Conservation (phyloP, 1,140 invertebrate species). For the Drosophila parabipectinata region DNA sequence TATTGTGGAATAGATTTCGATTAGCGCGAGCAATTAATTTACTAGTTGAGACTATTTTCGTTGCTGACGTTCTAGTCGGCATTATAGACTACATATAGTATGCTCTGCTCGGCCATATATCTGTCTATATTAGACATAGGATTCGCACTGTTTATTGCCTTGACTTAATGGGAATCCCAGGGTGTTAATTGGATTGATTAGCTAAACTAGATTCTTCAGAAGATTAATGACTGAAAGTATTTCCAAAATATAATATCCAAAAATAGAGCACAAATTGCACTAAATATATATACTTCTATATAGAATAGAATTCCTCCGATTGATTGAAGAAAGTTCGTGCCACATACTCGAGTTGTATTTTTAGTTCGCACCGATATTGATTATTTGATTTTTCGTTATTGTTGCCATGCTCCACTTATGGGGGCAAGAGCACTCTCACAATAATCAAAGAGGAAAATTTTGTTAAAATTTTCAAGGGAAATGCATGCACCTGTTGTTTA, state of each 20-base stretch:
- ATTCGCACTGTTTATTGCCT: conserved; percentile 31
- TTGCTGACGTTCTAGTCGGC: conserved; percentile 56
- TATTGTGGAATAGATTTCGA: conserved; percentile 60
- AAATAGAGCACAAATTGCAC: conserved; percentile 27
- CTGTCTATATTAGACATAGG: conserved; percentile 17
- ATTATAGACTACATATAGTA: conserved; percentile 21
- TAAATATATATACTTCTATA: conserved; percentile 2
- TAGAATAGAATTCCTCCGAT: conserved; percentile 16
- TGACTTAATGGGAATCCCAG: conserved; percentile 21
- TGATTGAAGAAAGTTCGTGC: conserved; percentile 25
- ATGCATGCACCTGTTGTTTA: conserved; percentile 55
- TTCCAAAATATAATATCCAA: background rate
- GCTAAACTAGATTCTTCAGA: conserved; percentile 4
- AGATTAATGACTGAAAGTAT: background rate
- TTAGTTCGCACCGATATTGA: conserved; percentile 34
- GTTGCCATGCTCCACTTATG: conserved; percentile 32
- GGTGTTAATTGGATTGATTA: conserved; percentile 44
- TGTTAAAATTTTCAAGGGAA: conserved; percentile 16
- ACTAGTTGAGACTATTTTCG: conserved; percentile 61
- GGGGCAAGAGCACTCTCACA: conserved; percentile 9
- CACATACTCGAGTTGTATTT: conserved; percentile 23
- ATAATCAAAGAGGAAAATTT: conserved; percentile 15
- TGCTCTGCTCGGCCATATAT: conserved; percentile 23
- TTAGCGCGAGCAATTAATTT: conserved; percentile 26
- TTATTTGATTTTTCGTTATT: conserved; percentile 29